Percentiles rank a stretch among this genome's conserved stretches.
phyloP scores from a whole-genome alignment of 2,888 invertebrate species.

The Heteropelma amictum region DNA sequence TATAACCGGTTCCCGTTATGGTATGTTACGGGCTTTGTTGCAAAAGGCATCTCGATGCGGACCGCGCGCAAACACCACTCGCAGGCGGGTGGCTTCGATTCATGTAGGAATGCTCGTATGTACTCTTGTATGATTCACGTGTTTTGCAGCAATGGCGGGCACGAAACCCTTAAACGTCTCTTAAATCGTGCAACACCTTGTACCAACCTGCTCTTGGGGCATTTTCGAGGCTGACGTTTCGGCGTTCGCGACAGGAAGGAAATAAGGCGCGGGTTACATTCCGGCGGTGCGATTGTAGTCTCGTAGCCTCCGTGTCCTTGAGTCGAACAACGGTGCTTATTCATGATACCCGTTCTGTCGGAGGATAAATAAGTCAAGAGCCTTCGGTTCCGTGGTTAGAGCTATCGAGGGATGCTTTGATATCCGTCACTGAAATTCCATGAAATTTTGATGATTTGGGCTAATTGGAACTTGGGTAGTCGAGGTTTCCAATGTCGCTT shows the following conservation, averaged over 20 bases:
- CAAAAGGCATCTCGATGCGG: slow-evolving; percentile 2
- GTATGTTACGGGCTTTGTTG: slow-evolving; percentile 32
- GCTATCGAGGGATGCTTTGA: no score
- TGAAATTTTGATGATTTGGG: no score
- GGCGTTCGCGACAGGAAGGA: background rate
- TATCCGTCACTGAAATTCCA: no score
- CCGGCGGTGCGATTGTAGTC: no score
- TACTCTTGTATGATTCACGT: slow-evolving; percentile 7
- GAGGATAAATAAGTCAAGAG: background rate
- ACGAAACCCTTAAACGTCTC: slow-evolving; percentile 57
- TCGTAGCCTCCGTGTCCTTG: no score
- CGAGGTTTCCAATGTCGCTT: no score
- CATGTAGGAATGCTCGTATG: background rate
- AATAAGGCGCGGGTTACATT: background rate
- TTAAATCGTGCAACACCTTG: slow-evolving; percentile 59
- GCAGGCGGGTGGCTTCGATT: background rate
- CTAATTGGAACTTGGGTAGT: no score
- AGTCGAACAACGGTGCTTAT: no score
- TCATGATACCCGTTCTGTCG: no score
- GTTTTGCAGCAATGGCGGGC: slow-evolving; percentile 40
- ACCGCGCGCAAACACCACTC: background rate
- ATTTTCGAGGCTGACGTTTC: slow-evolving; percentile 30
- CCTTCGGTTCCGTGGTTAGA: no score
- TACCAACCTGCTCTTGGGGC: slow-evolving; percentile 29
- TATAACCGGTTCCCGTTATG: slow-evolving; percentile 42